Evolutionary conservation across 2,888 invertebrate genomes (phyloP).

Genomic region (Phymatocera aterrima): DNA sequence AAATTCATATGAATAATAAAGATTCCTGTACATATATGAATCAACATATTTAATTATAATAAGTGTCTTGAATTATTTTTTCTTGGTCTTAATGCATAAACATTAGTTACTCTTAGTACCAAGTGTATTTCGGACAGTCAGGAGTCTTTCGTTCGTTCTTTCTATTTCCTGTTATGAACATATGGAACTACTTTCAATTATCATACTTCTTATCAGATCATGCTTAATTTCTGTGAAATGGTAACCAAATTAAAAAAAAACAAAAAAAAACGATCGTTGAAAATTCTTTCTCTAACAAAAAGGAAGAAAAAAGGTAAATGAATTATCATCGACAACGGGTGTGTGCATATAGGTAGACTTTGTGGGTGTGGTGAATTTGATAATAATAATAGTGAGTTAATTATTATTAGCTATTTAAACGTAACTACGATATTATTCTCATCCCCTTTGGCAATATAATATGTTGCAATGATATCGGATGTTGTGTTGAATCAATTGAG

Average conservation of each 20-base stretch:
- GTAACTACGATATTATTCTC: not conserved
- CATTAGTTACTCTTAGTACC: not conserved
- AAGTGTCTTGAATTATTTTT: not conserved
- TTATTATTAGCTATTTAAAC: conserved; percentile 10
- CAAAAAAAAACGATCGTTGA: not conserved
- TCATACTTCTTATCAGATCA: conserved; percentile 1
- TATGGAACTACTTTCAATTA: not conserved
- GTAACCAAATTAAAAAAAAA: not conserved
- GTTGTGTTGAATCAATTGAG: not conserved
- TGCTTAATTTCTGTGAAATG: conserved; percentile 14
- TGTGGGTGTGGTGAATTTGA: conserved; percentile 20
- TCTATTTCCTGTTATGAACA: conserved; percentile 4
- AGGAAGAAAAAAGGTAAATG: not conserved
- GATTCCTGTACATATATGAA: conserved; percentile 46
- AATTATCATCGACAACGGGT: not conserved
- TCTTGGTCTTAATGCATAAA: not conserved
- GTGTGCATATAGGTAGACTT: conserved; percentile 35
- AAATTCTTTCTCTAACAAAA: not conserved
- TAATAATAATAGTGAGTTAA: conserved; percentile 18
- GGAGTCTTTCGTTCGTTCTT: conserved; percentile 9
- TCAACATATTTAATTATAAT: conserved; percentile 2
- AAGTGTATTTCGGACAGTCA: not conserved
- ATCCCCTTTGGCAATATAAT: not conserved
- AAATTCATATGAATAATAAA: conserved; percentile 64
- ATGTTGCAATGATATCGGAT: not conserved